Evolutionary conservation across 2,797 vertebrate species (phyloP), one percentile per base, ranked within the genome.

Genomic region (Vireo griseus): DNA sequence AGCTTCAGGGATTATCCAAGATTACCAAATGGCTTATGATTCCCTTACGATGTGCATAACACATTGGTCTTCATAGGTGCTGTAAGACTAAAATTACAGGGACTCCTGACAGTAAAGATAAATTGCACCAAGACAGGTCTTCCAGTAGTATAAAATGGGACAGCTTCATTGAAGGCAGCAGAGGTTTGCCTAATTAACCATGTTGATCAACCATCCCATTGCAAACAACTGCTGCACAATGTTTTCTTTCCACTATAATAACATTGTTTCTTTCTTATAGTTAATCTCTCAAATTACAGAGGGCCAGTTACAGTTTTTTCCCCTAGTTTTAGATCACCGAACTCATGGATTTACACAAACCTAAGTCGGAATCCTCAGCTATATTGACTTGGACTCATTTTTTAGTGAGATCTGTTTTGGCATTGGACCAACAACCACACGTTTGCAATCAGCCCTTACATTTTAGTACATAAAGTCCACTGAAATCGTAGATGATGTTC

Each of bases 1-100:
- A 92, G 65, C 72, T 96, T 86, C 91, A 66, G 87, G 85, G 89
- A 94, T 94, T 94, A 90, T 84, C 66, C 85, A 81, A 83, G 55
- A 88, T 91, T 96, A 88, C 89, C 81, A 84, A 76, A 86, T 78
- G 28, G 35, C 0, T 92, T 91, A 80, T 68, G 61, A 57, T 91
- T 87, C 81, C 72, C 68, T 89, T 40, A 50, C 51, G 76, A 74
- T 77, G 35, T 51, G 37, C 13, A 8, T 54, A 86, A 91, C 31
- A 61, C 62, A n/a, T 29, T 55, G 40, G 44, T 78, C 47, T 83
- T 91, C 65, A 39, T 55, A 90, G 72, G 31, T 28, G 33, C 40
- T 72, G 6, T 55, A 79, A 80, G 31, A 80, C 68, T 75, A 62
- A 86, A 92, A 83, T 75, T 75, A 80, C 42, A 69, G 44, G 29